These are phyloP conservation scores for Zygothrica quintamaculata DNA, from an alignment of 2,888 invertebrate species.

Conservation along the genomic window DNA sequence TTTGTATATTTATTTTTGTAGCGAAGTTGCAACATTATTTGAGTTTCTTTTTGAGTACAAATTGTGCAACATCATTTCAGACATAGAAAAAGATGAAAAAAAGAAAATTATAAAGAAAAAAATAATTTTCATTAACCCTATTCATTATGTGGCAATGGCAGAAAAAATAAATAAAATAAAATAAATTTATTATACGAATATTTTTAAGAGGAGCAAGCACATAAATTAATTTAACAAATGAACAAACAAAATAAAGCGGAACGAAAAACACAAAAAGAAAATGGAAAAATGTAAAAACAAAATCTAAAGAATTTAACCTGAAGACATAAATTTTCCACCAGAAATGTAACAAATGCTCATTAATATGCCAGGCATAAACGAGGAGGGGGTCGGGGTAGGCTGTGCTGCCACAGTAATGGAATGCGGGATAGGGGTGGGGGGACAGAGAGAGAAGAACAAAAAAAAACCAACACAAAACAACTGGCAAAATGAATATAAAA, in stretches of 20 bases:
- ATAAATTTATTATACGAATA: constrained; percentile 48
- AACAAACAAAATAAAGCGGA: constrained; percentile 54
- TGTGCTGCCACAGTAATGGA: constrained; percentile 17
- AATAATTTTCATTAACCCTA: constrained; percentile 6
- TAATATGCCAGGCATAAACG: constrained; percentile 70
- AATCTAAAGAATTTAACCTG: constrained; percentile 78
- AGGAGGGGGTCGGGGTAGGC: background rate
- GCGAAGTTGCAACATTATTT: too few species aligned
- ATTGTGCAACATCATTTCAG: background rate
- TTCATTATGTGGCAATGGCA: constrained; percentile 30
- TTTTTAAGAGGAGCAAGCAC: constrained; percentile 44
- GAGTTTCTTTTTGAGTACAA: too few species aligned
- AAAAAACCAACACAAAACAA: too few species aligned
- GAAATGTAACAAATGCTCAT: constrained; percentile 75
- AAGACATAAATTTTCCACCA: constrained; percentile 65
- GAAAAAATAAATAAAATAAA: too few species aligned
- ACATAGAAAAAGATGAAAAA: constrained; percentile 5
- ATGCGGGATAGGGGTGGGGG: constrained; percentile 12
- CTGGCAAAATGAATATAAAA: constrained; percentile 56
- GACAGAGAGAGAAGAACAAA: constrained; percentile 29
- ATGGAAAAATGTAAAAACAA: too few species aligned
- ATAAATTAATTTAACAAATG: constrained; percentile 75
- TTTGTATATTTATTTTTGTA: too few species aligned
- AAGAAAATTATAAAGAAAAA: constrained; percentile 13
- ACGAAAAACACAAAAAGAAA: too few species aligned